A percentile compares a stretch with the other conserved stretches of the same genome.
Evolutionary conservation across 2,113 vertebrate species (phyloP).

Genomic region (Poicephalus gulielmi): DNA sequence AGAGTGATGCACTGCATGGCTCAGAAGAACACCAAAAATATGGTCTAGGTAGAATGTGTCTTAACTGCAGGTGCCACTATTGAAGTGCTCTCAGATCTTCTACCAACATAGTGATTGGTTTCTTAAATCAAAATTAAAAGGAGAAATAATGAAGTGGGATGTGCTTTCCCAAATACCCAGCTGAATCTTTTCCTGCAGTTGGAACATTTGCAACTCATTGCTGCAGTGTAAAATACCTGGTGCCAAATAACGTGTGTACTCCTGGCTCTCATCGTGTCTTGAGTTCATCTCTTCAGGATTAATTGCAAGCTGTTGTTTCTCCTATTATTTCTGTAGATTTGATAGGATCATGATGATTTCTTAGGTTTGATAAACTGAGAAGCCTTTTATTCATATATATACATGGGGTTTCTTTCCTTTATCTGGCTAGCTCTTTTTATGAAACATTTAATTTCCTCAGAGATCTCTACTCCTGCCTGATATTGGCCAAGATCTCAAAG

Average conservation of each 20-base stretch:
- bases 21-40: background rate
- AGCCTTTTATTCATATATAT: background rate
- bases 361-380: background rate
- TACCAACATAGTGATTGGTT: background rate
- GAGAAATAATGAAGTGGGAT: background rate
- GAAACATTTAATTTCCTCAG: background rate
- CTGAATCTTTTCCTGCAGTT: background rate
- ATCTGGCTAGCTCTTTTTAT: background rate
- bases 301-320: background rate
- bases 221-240: background rate
- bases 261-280: background rate
- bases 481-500: background rate
- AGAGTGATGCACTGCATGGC: background rate
- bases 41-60: background rate
- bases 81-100: background rate
- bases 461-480: background rate
- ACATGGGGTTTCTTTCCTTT: background rate
- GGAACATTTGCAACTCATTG: background rate
- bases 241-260: background rate
- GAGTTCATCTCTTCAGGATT: background rate
- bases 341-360: accelerated
- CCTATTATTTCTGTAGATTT: background rate
- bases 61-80: background rate
- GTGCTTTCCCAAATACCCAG: background rate
- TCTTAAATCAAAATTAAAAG: background rate